phyloP scores from a whole-genome alignment of 2,888 invertebrate genomes.

The Parnassius glacialis region DNA sequence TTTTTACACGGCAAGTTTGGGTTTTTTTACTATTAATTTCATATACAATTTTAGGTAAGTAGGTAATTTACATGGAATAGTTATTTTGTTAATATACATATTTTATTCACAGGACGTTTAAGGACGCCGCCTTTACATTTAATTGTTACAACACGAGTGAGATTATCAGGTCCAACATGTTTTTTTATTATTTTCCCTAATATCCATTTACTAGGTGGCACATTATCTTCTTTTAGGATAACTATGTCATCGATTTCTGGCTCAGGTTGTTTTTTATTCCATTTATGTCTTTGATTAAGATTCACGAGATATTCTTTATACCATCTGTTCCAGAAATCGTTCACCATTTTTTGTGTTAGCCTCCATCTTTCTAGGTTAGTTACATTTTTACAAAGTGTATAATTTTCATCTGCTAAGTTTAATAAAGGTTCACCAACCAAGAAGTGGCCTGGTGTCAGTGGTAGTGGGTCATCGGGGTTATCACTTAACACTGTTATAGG shows the following conservation, averaged over 20 bases:
- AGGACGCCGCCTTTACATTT: neutral
- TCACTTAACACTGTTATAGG: conserved; percentile 28
- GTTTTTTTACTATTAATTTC: no score
- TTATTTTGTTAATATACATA: conserved; percentile 2
- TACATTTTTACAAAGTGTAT: conserved; percentile 7
- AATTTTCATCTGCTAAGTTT: neutral
- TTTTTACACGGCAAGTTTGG: no score
- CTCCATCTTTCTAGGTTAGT: conserved; percentile 29
- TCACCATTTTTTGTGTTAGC: conserved; percentile 32
- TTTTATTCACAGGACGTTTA: conserved; percentile 7
- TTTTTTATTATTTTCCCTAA: conserved; percentile 26
- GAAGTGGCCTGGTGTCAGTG: no score
- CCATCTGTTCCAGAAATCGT: conserved; percentile 35
- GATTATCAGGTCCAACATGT: neutral
- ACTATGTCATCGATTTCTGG: conserved; percentile 30
- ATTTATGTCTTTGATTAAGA: conserved; percentile 30
- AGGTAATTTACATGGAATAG: no score
- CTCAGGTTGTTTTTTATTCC: conserved; percentile 24
- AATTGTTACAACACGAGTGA: conserved; percentile 10
- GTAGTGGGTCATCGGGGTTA: neutral
- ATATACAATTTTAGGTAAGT: no score
- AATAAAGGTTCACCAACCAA: no score
- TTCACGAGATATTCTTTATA: conserved; percentile 32
- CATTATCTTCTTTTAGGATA: conserved; percentile 29
- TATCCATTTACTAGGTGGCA: conserved; percentile 31